phyloP scores from a whole-genome alignment of 53 echinoderm and acorn worm genomes.

The Patiria pectinifera region DNA sequence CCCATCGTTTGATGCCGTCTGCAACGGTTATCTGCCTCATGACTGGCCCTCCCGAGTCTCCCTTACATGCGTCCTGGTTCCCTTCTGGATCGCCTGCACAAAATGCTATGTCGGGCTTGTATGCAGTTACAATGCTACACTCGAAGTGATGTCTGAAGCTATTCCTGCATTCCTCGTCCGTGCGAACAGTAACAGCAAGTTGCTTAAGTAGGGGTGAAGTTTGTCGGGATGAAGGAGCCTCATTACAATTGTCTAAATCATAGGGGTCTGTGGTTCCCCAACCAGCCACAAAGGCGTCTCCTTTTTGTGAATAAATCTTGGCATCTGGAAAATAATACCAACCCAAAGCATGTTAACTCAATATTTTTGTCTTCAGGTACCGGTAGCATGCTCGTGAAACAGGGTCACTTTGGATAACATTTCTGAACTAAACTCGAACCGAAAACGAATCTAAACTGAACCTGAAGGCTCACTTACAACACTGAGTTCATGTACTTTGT shows the following conservation, averaged over 20 bases:
- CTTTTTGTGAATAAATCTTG: neutral
- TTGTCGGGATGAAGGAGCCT: neutral
- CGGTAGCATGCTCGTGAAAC: too few relatives aligned
- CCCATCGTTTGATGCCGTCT: slow-evolving; percentile 39
- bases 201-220: slow-evolving; percentile 10
- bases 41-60: slow-evolving; percentile 70
- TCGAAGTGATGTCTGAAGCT: neutral
- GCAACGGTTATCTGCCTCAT: slow-evolving; percentile 4
- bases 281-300: slow-evolving; percentile 41
- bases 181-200: slow-evolving; percentile 23
- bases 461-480: too few relatives aligned
- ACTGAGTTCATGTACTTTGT: too few relatives aligned
- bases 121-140: neutral
- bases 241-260: neutral
- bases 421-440: too few relatives aligned
- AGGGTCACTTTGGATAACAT: too few relatives aligned
- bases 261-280: slow-evolving; percentile 52
- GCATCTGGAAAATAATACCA: slow-evolving; percentile 5
- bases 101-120: slow-evolving; percentile 21
- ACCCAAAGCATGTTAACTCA: neutral
- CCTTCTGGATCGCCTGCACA: slow-evolving; percentile 61
- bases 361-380: too few relatives aligned
- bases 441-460: too few relatives aligned
- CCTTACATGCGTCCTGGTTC: slow-evolving; percentile 49
- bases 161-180: neutral